Conservation (phyloP, 2,113 vertebrate genomes). For the Gobius niger region DNA sequence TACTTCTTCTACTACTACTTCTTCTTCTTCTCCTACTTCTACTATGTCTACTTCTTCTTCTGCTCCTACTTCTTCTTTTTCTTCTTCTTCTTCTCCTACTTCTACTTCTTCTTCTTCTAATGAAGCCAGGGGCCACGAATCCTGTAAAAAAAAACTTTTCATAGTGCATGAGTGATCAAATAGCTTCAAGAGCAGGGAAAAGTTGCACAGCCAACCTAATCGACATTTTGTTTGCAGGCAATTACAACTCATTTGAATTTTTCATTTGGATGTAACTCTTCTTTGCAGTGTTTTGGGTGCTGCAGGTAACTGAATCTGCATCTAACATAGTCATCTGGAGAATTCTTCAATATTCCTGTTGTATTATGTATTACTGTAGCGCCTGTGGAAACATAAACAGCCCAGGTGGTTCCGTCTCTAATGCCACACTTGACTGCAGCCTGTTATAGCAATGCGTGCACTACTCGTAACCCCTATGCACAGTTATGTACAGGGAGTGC, state of each 20-base stretch:
- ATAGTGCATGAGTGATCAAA: too few species aligned
- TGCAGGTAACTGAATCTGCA: not conserved
- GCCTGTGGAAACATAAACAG: not conserved
- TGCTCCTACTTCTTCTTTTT: too few species aligned
- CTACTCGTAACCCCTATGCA: too few species aligned
- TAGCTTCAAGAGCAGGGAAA: not conserved
- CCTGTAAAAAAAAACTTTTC: too few species aligned
- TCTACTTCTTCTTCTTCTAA: too few species aligned
- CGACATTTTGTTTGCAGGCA: not conserved
- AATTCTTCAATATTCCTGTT: not conserved
- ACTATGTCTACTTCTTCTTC: too few species aligned
- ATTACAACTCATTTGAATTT: not conserved
- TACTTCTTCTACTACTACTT: too few species aligned
- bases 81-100: too few species aligned
- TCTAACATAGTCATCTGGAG: not conserved
- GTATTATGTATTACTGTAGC: slow-evolving; percentile 1
- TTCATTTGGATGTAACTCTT: not conserved
- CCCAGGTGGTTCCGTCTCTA: not conserved
- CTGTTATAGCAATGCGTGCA: not conserved
- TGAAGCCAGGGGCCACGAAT: too few species aligned
- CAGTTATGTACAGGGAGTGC: too few species aligned
- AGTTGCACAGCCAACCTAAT: not conserved
- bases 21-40: too few species aligned
- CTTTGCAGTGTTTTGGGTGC: not conserved
- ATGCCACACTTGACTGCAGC: not conserved